These are phyloP conservation scores for Teleogryllus occipitalis DNA, from an alignment of 1,140 invertebrate species.

Conservation along the genomic window DNA sequence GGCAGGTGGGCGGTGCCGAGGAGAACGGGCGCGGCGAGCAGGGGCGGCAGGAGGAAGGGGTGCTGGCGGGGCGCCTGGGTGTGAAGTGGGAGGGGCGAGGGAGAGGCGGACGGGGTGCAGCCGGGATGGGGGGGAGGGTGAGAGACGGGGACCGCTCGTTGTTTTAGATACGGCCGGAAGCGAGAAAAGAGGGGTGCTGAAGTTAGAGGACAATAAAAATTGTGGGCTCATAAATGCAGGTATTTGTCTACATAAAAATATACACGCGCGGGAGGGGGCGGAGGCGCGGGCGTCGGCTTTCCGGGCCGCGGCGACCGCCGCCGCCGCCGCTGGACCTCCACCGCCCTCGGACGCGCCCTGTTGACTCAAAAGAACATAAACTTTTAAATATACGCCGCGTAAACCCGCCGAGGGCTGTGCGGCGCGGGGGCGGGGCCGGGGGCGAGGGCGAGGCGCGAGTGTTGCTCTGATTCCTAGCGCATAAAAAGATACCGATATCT, in stretches of 20 bases:
- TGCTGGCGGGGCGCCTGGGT: no score
- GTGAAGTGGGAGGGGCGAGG: no score
- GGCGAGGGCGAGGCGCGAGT: no score
- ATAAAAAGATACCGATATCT: not conserved
- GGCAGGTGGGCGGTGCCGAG: not conserved
- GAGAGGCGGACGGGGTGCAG: no score
- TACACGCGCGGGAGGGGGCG: not conserved
- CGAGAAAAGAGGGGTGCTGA: not conserved
- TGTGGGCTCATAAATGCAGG: not conserved
- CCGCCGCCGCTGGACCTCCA: no score
- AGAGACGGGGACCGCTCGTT: not conserved
- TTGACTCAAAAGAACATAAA: constrained; percentile 5
- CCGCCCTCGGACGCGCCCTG: not conserved
- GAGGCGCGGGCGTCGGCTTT: no score
- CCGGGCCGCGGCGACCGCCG: no score
- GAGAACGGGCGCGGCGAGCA: not conserved
- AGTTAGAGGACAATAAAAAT: constrained; percentile 5
- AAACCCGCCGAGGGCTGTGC: no score
- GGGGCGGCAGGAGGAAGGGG: not conserved
- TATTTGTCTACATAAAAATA: constrained; percentile 6
- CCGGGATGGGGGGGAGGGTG: not conserved
- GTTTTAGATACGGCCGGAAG: not conserved
- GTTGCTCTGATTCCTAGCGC: not conserved
- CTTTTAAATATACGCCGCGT: not conserved
- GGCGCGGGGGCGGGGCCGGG: no score